A percentile compares a stretch with the other conserved stretches of the same genome.
Evolutionary conservation across 92 coral and sea anemone species (phyloP).

Genomic region (Blastomussa wellsi): DNA sequence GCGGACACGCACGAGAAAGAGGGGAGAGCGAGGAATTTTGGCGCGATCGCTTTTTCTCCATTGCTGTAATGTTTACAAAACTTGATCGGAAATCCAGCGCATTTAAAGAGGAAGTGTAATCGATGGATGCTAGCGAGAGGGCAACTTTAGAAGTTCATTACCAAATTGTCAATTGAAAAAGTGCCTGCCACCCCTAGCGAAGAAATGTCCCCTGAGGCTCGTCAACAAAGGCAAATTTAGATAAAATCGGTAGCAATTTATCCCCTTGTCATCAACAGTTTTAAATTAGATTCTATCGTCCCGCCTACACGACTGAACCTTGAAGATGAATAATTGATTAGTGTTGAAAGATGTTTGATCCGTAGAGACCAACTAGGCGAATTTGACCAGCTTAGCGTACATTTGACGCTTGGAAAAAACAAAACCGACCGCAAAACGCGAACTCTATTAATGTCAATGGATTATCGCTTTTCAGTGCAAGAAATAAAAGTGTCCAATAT

Average conservation of each 20-base stretch:
- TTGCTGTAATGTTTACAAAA: slow-evolving; percentile 52
- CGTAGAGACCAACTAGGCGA: not conserved
- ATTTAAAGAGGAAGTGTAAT: slow-evolving; percentile 59
- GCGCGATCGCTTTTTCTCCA: slow-evolving; percentile 23
- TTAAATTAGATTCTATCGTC: slow-evolving; percentile 70
- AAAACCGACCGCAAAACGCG: not conserved
- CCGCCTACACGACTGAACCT: slow-evolving; percentile 60
- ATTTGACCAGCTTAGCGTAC: slow-evolving; percentile 5
- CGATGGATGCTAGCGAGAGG: slow-evolving; percentile 47
- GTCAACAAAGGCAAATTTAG: slow-evolving; percentile 51
- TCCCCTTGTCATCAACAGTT: slow-evolving; percentile 66
- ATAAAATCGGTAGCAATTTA: slow-evolving; percentile 66
- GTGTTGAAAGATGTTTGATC: slow-evolving; percentile 55
- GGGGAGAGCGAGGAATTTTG: not conserved
- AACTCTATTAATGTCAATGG: not conserved
- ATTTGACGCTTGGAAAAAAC: not conserved
- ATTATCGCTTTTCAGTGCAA: not conserved
- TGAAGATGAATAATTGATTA: slow-evolving; percentile 62
- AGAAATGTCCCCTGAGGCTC: slow-evolving; percentile 55
- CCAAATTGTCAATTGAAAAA: slow-evolving; percentile 64
- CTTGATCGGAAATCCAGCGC: slow-evolving; percentile 64
- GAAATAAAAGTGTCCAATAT: slow-evolving; percentile 30
- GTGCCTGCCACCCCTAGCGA: slow-evolving; percentile 55
- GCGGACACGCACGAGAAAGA: not conserved
- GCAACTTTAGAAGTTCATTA: slow-evolving; percentile 73